These are phyloP conservation scores for Conomelus anceps DNA, from an alignment of 2,888 invertebrate genomes.

Conservation along the genomic window DNA sequence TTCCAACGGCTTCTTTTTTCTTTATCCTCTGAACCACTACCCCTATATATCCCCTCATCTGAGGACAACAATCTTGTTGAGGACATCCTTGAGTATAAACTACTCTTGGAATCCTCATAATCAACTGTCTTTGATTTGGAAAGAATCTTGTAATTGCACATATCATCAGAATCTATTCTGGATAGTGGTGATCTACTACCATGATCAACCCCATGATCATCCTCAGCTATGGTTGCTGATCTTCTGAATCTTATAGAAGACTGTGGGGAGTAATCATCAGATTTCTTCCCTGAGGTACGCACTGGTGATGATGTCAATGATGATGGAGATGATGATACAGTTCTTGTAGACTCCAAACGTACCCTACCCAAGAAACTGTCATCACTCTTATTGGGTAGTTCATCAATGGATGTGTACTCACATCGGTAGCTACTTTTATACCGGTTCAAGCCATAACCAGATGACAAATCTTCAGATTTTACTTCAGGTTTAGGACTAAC, in stretches of 20 bases:
- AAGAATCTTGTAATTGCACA: not conserved
- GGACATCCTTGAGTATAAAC: not conserved
- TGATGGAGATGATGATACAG: not conserved
- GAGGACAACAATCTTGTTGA: not conserved
- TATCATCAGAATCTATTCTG: not conserved
- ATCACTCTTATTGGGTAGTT: not conserved
- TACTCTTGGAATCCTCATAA: not conserved
- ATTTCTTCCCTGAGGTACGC: not conserved
- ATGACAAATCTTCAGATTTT: not conserved
- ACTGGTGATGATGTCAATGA: not conserved
- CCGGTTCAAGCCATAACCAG: not conserved
- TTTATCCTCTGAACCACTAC: not conserved
- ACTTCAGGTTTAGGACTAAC: not conserved
- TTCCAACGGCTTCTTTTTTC: not conserved
- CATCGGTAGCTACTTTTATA: not conserved
- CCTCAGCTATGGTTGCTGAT: not conserved
- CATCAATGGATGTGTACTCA: not conserved
- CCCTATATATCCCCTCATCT: not conserved
- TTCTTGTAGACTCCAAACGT: not conserved
- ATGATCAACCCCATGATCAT: not conserved
- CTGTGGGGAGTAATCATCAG: not conserved
- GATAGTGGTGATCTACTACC: not conserved
- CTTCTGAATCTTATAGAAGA: not conserved
- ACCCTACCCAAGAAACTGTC: not conserved
- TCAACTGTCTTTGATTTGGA: not conserved